Percentiles rank a stretch among this genome's conserved stretches.
Evolutionary conservation across 2,113 vertebrate genomes (phyloP).

Genomic region (Oncorhynchus kisutch): DNA sequence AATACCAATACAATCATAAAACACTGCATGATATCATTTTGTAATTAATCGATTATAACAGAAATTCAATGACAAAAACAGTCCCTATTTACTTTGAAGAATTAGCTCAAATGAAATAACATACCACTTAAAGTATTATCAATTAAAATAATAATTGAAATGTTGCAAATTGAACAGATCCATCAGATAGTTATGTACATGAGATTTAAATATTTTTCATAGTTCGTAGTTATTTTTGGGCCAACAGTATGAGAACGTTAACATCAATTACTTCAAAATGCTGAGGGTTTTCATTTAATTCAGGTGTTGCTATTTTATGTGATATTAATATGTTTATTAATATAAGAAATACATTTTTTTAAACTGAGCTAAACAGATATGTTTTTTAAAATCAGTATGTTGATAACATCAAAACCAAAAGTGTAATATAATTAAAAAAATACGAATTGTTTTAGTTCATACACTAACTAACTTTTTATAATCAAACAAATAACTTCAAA

Average conservation of each 20-base stretch:
- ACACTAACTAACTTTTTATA: too few species aligned
- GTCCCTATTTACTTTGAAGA: neutral
- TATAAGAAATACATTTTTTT: neutral
- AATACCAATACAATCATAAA: constrained; percentile 18
- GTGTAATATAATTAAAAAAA: too few species aligned
- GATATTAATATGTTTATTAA: neutral
- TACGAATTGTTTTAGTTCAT: too few species aligned
- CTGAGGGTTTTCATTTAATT: neutral
- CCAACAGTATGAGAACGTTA: neutral
- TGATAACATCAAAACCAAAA: too few species aligned
- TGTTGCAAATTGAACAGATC: neutral
- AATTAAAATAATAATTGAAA: neutral
- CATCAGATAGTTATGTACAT: neutral
- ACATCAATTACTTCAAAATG: neutral
- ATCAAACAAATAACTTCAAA: neutral
- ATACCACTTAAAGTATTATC: neutral
- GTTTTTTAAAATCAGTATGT: too few species aligned
- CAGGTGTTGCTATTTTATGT: neutral
- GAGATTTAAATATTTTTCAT: neutral
- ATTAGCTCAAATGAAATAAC: neutral
- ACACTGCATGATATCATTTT: constrained; percentile 9
- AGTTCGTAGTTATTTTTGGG: neutral
- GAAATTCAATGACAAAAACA: constrained; percentile 11
- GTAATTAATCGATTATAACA: neutral
- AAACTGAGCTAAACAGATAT: too few species aligned